A percentile compares a stretch with the other conserved stretches of the same genome.
Conservation (phyloP, 2,797 vertebrate genomes). For the Alectoris magna region DNA sequence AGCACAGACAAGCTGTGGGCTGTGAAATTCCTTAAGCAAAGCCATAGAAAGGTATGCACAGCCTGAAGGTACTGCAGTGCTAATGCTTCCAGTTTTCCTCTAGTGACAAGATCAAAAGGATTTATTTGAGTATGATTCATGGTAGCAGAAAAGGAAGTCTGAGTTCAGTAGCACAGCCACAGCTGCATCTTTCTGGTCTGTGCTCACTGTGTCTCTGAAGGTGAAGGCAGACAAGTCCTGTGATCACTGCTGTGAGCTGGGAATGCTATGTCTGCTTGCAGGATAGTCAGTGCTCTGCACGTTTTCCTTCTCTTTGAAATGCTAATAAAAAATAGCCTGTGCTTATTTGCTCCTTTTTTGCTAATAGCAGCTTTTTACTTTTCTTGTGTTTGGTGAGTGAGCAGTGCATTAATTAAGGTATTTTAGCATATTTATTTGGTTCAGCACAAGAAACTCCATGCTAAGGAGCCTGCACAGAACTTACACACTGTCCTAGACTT, state of each 20-base stretch:
- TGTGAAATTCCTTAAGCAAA: not conserved
- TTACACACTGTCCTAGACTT: not conserved
- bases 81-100: not conserved
- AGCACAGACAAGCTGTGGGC: not conserved
- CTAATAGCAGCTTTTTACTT: not conserved
- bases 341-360: not conserved
- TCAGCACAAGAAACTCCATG: fast-evolving
- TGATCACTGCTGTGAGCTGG: not conserved
- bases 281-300: not conserved
- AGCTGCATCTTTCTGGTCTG: not conserved
- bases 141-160: not conserved
- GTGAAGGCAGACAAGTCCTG: fast-evolving
- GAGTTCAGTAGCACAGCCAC: not conserved
- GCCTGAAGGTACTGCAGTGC: not conserved
- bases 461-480: not conserved
- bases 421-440: not conserved
- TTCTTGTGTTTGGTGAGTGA: fast-evolving
- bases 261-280: not conserved
- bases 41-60: not conserved
- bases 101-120: not conserved
- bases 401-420: not conserved
- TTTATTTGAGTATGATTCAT: not conserved
- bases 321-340: not conserved
- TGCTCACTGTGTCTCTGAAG: not conserved
- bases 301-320: not conserved